A percentile compares a stretch with the other conserved stretches of the same genome.
phyloP scores from a whole-genome alignment of 2,797 vertebrate species.

The Sternotherus odoratus region DNA sequence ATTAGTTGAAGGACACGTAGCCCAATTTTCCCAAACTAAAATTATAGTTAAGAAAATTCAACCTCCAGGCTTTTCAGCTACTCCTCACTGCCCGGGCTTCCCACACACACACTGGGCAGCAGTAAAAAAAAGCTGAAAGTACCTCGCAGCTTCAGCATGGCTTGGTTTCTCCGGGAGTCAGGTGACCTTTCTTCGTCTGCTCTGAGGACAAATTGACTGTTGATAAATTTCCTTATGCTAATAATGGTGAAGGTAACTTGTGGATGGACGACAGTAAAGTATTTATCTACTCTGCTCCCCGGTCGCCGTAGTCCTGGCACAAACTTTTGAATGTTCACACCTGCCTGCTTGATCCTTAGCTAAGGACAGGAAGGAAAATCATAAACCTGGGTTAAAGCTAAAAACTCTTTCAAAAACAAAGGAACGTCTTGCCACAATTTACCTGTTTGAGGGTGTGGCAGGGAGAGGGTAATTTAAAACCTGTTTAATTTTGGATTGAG shows the following conservation, averaged over 20 bases:
- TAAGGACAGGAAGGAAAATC: slow-evolving; percentile 44
- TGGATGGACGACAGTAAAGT: slow-evolving; percentile 84
- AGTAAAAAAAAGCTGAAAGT: neutral
- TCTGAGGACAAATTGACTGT: slow-evolving; percentile 83
- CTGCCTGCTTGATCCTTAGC: slow-evolving; percentile 83
- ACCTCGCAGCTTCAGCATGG: slow-evolving; percentile 81
- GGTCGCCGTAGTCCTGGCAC: slow-evolving; percentile 77
- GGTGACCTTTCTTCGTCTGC: slow-evolving; percentile 73
- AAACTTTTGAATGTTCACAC: slow-evolving; percentile 86
- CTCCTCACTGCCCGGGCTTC: neutral
- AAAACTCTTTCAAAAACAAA: neutral
- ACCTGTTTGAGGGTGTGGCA: neutral
- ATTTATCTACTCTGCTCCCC: slow-evolving; percentile 75
- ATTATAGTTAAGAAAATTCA: neutral
- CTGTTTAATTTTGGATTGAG: neutral
- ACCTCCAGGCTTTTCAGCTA: neutral
- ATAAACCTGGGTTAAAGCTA: neutral
- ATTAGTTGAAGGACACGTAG: neutral
- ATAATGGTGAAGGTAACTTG: slow-evolving; percentile 79
- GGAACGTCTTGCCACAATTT: neutral
- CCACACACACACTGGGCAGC: neutral
- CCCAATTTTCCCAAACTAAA: neutral
- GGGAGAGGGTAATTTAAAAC: neutral
- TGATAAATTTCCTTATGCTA: slow-evolving; percentile 80
- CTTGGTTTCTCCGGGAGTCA: slow-evolving; percentile 60